Evolutionary conservation across 2,888 invertebrate genomes (phyloP).

Genomic region (Thecophora atra): DNA sequence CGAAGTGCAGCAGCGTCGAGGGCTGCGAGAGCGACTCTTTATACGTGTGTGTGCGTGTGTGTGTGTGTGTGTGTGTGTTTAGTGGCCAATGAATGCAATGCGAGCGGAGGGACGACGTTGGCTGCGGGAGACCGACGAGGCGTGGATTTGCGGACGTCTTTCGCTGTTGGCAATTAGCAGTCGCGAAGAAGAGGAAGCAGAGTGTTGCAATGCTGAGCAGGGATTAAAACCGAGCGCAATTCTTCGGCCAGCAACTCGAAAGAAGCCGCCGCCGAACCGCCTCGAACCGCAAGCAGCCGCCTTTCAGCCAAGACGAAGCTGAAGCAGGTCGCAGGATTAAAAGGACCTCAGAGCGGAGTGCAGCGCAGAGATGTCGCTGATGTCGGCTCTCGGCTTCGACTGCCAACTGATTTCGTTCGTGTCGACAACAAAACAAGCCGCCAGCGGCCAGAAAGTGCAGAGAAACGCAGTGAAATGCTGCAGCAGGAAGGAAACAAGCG

Average conservation of each 20-base stretch:
- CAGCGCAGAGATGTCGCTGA: too few species aligned
- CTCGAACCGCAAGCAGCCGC: not conserved
- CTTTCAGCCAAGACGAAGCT: too few species aligned
- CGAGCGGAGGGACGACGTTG: conserved; percentile 7
- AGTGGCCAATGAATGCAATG: conserved; percentile 45
- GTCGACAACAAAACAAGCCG: not conserved
- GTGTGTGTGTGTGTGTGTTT: conserved; percentile 46
- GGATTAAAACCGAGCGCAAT: conserved; percentile 20
- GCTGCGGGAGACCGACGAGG: conserved; percentile 8
- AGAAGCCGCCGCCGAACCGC: not conserved
- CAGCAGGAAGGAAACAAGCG: too few species aligned
- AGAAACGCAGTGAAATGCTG: not conserved
- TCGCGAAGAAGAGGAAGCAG: not conserved
- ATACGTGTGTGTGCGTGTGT: conserved; percentile 22
- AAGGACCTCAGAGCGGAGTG: not conserved
- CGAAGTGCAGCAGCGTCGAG: conserved; percentile 37
- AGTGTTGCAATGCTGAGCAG: conserved; percentile 21
- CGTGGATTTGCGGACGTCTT: conserved; percentile 23
- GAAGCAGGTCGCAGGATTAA: conserved; percentile 9
- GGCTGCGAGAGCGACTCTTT: conserved; percentile 21
- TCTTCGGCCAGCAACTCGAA: not conserved
- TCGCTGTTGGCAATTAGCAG: not conserved
- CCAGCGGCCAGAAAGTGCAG: not conserved
- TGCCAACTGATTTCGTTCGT: not conserved
- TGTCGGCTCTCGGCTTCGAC: not conserved